Evolutionary conservation across 2,888 invertebrate genomes (phyloP).

Genomic region (Drosophila algonquin): DNA sequence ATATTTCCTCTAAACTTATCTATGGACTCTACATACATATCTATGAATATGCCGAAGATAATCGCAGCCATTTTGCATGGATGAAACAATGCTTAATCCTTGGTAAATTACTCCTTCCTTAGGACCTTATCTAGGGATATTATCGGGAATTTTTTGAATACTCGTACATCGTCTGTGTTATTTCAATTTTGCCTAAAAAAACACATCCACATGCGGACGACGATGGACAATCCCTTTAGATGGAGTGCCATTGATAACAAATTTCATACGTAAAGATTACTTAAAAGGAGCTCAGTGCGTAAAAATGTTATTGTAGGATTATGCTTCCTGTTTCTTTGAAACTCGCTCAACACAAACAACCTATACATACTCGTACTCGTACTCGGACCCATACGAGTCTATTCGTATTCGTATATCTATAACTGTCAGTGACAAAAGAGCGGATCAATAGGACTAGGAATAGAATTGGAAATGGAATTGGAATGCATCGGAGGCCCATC

Average conservation of each 20-base stretch:
- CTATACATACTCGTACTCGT: constrained; percentile 4
- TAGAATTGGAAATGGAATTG: constrained; percentile 26
- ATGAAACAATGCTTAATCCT: constrained; percentile 27
- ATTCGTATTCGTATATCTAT: not conserved
- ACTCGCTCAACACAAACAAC: constrained; percentile 35
- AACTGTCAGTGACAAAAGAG: constrained; percentile 48
- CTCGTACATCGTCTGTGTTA: constrained; percentile 39
- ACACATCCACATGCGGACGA: constrained; percentile 32
- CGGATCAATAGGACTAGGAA: constrained; percentile 46
- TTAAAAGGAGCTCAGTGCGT: constrained; percentile 64
- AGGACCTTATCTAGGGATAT: constrained; percentile 37
- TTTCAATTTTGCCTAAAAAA: constrained; percentile 57
- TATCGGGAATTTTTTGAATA: constrained; percentile 42
- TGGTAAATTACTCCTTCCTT: constrained; percentile 30
- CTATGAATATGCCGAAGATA: too few species aligned
- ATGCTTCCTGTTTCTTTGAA: constrained; percentile 60
- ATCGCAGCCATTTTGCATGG: constrained; percentile 3
- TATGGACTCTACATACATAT: not conserved
- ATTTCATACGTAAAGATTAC: constrained; percentile 64
- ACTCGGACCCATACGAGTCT: not conserved
- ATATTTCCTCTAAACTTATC: not conserved
- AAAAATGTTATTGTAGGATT: constrained; percentile 69
- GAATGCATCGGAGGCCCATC: constrained; percentile 31
- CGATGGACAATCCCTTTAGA: constrained; percentile 23
- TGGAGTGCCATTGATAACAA: constrained; percentile 67